These are phyloP conservation scores for Andrena flavipes DNA, from an alignment of 2,888 invertebrate genomes.

Conservation along the genomic window DNA sequence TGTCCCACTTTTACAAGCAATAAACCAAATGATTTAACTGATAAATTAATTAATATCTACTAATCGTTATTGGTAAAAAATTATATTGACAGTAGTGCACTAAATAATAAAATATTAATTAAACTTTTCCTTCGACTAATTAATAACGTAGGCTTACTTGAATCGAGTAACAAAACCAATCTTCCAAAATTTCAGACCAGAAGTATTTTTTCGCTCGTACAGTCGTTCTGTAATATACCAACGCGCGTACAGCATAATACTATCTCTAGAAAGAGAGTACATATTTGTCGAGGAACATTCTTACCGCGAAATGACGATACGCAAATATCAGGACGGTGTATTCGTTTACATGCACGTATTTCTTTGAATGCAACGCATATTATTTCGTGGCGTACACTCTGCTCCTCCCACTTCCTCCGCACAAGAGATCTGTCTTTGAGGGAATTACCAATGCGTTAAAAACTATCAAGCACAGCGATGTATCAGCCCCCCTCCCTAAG, in stretches of 20 bases:
- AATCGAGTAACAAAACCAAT: background rate
- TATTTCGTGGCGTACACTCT: conserved; percentile 22
- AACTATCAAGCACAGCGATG: conserved; percentile 18
- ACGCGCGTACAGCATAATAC: background rate
- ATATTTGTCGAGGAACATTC: conserved; percentile 40
- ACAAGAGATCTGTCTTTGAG: conserved; percentile 27
- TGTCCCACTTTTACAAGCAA: too few species aligned
- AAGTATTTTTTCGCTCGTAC: background rate
- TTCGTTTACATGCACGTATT: conserved; percentile 6
- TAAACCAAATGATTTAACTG: too few species aligned
- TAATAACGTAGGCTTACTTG: background rate
- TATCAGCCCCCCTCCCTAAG: background rate
- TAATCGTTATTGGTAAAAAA: too few species aligned
- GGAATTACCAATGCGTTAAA: conserved; percentile 37
- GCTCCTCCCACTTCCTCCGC: conserved; percentile 39
- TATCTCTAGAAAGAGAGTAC: conserved; percentile 24
- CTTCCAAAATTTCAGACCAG: background rate
- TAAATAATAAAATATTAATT: background rate
- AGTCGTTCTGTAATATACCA: background rate
- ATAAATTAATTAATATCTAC: too few species aligned
- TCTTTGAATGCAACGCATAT: conserved; percentile 51
- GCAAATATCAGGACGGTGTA: conserved; percentile 30
- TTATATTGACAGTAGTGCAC: background rate
- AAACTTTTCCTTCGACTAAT: background rate
- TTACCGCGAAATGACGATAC: conserved; percentile 38